Evolutionary conservation across 2,113 vertebrate genomes (phyloP), one percentile per base, ranked within the genome.

Genomic region (Syngnathus scovelli): DNA sequence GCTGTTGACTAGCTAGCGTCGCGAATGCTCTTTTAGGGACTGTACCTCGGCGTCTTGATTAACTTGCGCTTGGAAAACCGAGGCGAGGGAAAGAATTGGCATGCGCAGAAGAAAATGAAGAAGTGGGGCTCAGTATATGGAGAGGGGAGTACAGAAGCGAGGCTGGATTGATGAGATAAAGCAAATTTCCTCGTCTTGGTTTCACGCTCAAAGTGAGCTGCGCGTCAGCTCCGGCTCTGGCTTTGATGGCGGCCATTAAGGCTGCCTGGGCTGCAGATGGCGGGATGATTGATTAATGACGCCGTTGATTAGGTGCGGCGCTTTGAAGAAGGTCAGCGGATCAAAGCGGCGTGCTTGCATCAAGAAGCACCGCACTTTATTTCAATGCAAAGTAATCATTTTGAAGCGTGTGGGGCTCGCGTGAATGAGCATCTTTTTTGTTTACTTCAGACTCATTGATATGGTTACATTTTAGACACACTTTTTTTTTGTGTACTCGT

Each of bases 21-120:
- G 85, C 86, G 89, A 90, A 90, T 86, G 82, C 85, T 87, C 83
- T 88, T 87, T 61, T 86, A 78, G 87, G 81, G 81, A 86, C 85
- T 58, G 80, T 79, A 85, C 85, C 85, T 88, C 82, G 54, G 79
- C 77, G 74, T 82, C 86, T 87, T 85, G 85, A 90, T 90, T 83
- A 78, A 87, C 83, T 88, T 85, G 87, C 86, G 79, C 78, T 85
- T 84, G 86, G 85, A 85, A 83, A 82, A 64, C 74, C 75, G 44
- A 79, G 79, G 80, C 84, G 82, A 70, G 83, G 67, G 85, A 87
- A 78, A 78, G 84, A 85, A 88, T 83, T 86, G 88, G 85, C 83
- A 79, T 74, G 83, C 81, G 77, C 77, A 12, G 43, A 64, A 72
- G 74, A 44, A 58, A 71, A 80, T 78, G 80, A 78, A 62, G 15